Conservation (phyloP, 2,888 invertebrate genomes). For the Chaitophorus viminalis region DNA sequence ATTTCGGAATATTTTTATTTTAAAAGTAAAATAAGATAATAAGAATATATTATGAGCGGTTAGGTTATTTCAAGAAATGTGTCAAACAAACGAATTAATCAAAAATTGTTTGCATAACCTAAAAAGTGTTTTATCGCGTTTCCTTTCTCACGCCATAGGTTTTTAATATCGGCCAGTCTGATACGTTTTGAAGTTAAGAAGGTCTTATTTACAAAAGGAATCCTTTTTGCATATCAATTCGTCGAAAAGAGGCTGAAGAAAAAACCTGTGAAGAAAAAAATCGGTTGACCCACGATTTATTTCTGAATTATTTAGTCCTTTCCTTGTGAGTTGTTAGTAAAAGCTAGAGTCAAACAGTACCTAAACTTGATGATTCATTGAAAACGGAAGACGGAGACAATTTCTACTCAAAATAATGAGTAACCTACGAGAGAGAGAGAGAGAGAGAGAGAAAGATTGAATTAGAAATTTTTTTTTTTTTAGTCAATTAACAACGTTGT, state of each 20-base stretch:
- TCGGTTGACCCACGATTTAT: conserved; percentile 56
- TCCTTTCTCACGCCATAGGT: not conserved
- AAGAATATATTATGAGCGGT: conserved; percentile 44
- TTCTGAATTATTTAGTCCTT: conserved; percentile 58
- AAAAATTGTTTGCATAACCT: conserved; percentile 52
- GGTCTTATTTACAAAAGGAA: conserved; percentile 61
- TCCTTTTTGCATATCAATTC: conserved; percentile 59
- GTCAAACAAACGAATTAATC: conserved; percentile 53
- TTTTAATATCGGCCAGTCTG: conserved; percentile 52
- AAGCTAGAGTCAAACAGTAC: not conserved
- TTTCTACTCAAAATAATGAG: conserved; percentile 38
- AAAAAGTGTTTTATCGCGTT: conserved; percentile 55
- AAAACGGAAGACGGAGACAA: not conserved
- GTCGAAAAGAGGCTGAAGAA: not conserved
- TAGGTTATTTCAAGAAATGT: conserved; percentile 39
- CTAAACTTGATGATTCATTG: conserved; percentile 49
- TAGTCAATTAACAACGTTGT: not conserved
- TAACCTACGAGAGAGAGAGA: not conserved
- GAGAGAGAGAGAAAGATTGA: not conserved
- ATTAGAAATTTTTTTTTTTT: not conserved
- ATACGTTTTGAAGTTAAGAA: conserved; percentile 49
- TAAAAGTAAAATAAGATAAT: not conserved
- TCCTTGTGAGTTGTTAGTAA: conserved; percentile 4
- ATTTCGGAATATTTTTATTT: not conserved
- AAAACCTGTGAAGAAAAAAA: conserved; percentile 20